A percentile compares a stretch with the other conserved stretches of the same genome.
Evolutionary conservation across 2,888 invertebrate genomes (phyloP).

Genomic region (Anaspis maculata): DNA sequence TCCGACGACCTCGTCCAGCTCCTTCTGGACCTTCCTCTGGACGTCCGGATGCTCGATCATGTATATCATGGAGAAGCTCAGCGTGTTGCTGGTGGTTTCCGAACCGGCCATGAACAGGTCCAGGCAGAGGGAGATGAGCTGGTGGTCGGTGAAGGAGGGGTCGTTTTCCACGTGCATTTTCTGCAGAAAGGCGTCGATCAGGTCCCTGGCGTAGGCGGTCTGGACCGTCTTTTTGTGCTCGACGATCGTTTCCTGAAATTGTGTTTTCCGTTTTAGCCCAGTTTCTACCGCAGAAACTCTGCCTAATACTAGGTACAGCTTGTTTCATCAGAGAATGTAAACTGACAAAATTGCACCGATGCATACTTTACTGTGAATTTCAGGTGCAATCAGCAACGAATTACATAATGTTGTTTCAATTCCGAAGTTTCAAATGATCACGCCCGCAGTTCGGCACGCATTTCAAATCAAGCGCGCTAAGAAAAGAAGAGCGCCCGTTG

Average conservation of each 20-base stretch:
- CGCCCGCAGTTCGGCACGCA: too few species aligned
- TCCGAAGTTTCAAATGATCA: too few species aligned
- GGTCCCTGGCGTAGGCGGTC: conserved; percentile 46
- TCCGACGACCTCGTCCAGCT: conserved; percentile 54
- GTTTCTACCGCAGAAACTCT: too few species aligned
- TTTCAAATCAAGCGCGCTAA: too few species aligned
- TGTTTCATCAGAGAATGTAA: too few species aligned
- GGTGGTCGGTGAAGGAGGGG: conserved; percentile 42
- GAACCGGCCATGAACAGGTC: conserved; percentile 61
- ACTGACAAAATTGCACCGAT: too few species aligned
- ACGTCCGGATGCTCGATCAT: conserved; percentile 51
- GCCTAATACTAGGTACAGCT: too few species aligned
- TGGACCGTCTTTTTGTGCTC: conserved; percentile 46
- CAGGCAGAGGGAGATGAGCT: conserved; percentile 46
- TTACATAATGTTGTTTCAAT: too few species aligned
- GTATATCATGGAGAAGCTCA: conserved; percentile 52
- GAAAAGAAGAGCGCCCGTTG: too few species aligned
- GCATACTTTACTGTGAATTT: too few species aligned
- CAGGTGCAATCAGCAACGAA: too few species aligned
- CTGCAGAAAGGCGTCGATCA: conserved; percentile 57
- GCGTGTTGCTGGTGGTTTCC: conserved; percentile 60
- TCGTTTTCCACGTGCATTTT: conserved; percentile 47
- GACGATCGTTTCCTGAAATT: conserved; percentile 47
- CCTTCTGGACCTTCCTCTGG: conserved; percentile 49
- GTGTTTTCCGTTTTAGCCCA: too few species aligned